Evolutionary conservation across 2,797 vertebrate genomes (phyloP).

Genomic region (Varecia variegata): DNA sequence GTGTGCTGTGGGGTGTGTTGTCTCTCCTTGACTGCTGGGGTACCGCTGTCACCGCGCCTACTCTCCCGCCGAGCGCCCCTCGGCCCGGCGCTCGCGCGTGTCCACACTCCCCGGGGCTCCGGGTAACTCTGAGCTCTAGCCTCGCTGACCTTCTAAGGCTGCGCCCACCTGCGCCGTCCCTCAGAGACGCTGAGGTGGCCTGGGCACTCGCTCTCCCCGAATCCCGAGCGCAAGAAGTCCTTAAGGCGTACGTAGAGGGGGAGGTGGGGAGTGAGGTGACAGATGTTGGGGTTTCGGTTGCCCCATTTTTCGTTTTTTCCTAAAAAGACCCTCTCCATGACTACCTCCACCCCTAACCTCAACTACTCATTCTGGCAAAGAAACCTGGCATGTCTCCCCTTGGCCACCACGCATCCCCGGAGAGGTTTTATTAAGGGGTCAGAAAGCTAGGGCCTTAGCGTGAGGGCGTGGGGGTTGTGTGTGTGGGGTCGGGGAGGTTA

Average conservation of each 20-base stretch:
- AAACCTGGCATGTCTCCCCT: background rate
- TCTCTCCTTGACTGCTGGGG: background rate
- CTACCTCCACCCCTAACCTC: background rate
- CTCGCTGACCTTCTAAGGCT: conserved; percentile 18
- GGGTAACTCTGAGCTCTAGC: background rate
- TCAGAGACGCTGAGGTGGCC: background rate
- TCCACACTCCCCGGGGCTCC: background rate
- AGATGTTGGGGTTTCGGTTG: background rate
- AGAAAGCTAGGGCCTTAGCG: background rate
- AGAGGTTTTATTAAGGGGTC: background rate
- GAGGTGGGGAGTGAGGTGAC: background rate
- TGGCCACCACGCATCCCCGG: background rate
- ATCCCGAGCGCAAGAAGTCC: background rate
- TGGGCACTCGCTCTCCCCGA: background rate
- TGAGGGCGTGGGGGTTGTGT: accelerated
- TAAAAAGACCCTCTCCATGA: background rate
- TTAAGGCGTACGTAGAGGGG: background rate
- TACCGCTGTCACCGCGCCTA: background rate
- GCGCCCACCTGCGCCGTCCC: background rate
- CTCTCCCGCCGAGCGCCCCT: background rate
- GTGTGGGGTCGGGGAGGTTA: too few relatives aligned
- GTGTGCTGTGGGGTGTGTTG: background rate
- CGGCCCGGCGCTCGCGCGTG: background rate
- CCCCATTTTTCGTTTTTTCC: background rate
- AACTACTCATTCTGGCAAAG: background rate